phyloP scores from a whole-genome alignment of 2,888 invertebrate genomes.

The Macrosiphum euphorbiae region DNA sequence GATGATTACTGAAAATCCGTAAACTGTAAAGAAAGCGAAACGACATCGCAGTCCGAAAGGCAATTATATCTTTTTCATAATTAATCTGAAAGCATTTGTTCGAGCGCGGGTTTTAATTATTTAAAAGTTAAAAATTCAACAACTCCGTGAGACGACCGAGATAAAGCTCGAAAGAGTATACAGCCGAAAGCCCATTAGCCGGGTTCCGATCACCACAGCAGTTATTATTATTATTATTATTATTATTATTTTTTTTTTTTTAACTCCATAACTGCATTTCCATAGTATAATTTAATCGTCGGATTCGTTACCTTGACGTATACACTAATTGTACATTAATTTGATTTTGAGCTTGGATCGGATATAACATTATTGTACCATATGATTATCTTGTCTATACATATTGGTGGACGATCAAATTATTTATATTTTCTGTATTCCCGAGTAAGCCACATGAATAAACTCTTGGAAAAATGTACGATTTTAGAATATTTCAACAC shows the following conservation, averaged over 20 bases:
- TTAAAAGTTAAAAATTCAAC: background rate
- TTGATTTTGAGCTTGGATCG: background rate
- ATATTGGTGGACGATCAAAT: background rate
- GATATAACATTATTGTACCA: background rate
- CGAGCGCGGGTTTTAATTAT: background rate
- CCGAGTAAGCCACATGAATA: background rate
- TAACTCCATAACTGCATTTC: background rate
- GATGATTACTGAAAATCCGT: background rate
- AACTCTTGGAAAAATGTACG: background rate
- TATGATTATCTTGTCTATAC: background rate
- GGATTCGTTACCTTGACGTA: background rate
- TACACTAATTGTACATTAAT: background rate
- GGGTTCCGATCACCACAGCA: background rate
- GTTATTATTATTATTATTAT: background rate
- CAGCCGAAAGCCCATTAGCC: background rate
- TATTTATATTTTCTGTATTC: background rate
- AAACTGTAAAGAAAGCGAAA: background rate
- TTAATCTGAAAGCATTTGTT: slow-evolving; percentile 9
- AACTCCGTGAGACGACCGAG: background rate
- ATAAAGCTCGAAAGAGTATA: background rate
- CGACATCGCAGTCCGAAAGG: background rate
- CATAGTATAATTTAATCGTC: background rate
- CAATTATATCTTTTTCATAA: background rate
- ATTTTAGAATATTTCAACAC: background rate
- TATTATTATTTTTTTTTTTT: background rate